phyloP scores from a whole-genome alignment of 2,797 vertebrate species.

The Poecilia gillii region DNA sequence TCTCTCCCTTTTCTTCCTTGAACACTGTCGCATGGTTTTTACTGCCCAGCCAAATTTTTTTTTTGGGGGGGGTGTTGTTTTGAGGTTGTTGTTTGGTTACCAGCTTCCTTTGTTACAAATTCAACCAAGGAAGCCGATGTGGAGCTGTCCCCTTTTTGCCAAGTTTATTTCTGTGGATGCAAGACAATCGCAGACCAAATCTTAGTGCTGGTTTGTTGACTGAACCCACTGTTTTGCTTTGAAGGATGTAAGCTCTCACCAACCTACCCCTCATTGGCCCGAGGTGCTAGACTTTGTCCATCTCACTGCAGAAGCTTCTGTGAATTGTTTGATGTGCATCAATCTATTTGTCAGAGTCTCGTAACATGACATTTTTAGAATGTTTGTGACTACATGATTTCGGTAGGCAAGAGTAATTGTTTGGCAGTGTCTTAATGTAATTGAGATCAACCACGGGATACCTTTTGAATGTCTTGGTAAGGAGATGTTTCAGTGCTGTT shows the following conservation, averaged over 20 bases:
- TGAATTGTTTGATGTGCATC: slow-evolving; percentile 71
- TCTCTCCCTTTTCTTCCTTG: slow-evolving; percentile 38
- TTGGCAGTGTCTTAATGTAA: slow-evolving; percentile 69
- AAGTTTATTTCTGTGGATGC: slow-evolving; percentile 73
- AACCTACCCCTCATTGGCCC: slow-evolving; percentile 40
- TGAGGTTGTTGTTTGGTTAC: slow-evolving; percentile 32
- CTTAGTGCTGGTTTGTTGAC: slow-evolving; percentile 76
- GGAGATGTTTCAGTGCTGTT: slow-evolving; percentile 61
- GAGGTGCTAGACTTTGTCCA: slow-evolving; percentile 75
- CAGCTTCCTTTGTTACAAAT: slow-evolving; percentile 62
- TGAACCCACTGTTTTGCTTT: slow-evolving; percentile 66
- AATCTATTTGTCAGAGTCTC: slow-evolving; percentile 63
- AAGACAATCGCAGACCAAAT: slow-evolving; percentile 82
- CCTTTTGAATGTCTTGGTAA: slow-evolving; percentile 70
- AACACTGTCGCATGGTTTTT: slow-evolving; percentile 50
- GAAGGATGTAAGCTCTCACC: slow-evolving; percentile 58
- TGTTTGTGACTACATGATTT: slow-evolving; percentile 71
- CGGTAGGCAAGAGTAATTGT: slow-evolving; percentile 54
- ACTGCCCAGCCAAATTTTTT: slow-evolving; percentile 33
- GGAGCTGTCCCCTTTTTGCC: slow-evolving; percentile 52
- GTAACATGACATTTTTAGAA: slow-evolving; percentile 74
- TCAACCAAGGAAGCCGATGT: slow-evolving; percentile 49
- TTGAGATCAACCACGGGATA: slow-evolving; percentile 62
- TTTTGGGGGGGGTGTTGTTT: slow-evolving; percentile 11
- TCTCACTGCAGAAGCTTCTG: slow-evolving; percentile 67